A percentile compares a stretch with the other conserved stretches of the same genome.
Evolutionary conservation across 2,113 vertebrate species (phyloP).

Genomic region (Pituophis catenifer): DNA sequence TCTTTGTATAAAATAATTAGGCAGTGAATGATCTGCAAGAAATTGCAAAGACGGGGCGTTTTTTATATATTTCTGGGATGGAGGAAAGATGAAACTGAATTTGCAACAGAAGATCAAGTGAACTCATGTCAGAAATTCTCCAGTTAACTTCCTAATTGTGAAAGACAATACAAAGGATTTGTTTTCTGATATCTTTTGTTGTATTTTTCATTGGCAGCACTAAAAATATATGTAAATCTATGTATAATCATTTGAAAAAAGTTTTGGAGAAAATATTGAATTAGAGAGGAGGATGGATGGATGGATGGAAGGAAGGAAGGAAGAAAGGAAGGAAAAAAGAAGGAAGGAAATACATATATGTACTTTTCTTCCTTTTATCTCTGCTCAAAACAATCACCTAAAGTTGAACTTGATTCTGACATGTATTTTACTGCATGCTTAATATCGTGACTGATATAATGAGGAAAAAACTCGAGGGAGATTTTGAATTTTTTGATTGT

Average conservation of each 20-base stretch:
- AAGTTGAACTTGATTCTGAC: neutral
- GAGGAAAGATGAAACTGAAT: neutral
- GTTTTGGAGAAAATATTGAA: neutral
- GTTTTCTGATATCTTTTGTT: neutral
- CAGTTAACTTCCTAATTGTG: neutral
- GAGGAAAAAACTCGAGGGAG: neutral
- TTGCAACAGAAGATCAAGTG: slow-evolving; percentile 17
- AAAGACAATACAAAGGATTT: neutral
- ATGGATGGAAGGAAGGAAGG: too few species aligned
- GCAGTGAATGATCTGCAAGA: neutral
- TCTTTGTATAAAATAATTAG: neutral
- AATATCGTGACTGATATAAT: neutral
- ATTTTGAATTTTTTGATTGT: neutral
- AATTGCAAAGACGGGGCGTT: neutral
- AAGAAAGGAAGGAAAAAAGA: neutral
- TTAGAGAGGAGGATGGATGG: neutral
- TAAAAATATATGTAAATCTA: neutral
- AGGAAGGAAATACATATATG: neutral
- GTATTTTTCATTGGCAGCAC: neutral
- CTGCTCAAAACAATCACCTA: neutral
- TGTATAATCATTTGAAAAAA: neutral
- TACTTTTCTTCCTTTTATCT: neutral
- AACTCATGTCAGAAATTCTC: slow-evolving; percentile 17
- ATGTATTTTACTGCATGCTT: neutral
- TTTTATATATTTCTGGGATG: neutral